Conservation (phyloP, 2,888 invertebrate species). For the Baccha elongata region DNA sequence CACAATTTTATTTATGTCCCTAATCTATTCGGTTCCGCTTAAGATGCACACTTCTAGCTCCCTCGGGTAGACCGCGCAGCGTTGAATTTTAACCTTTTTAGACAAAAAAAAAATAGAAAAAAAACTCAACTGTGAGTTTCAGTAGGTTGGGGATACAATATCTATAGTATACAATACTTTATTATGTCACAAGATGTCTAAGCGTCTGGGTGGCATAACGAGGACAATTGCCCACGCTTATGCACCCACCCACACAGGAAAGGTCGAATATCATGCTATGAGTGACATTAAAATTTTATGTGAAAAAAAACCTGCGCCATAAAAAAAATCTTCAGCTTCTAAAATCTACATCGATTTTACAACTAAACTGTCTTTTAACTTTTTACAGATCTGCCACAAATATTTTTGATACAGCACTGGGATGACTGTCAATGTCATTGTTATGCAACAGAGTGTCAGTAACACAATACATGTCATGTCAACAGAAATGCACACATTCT, state of each 20-base stretch:
- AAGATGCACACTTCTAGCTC: too few relatives aligned
- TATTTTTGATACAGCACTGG: background rate
- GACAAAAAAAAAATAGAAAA: constrained; percentile 39
- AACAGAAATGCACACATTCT: constrained; percentile 20
- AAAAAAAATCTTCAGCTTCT: background rate
- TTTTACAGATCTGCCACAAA: constrained; percentile 11
- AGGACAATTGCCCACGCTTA: constrained; percentile 39
- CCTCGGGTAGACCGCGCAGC: constrained; percentile 20
- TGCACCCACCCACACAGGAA: constrained; percentile 36
- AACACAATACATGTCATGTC: background rate
- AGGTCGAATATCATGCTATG: constrained; percentile 28
- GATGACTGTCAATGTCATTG: constrained; percentile 46
- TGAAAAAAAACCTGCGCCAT: background rate
- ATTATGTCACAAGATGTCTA: constrained; percentile 37
- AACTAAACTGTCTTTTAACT: constrained; percentile 8
- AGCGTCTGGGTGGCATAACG: constrained; percentile 46
- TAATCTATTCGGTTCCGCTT: constrained; percentile 2
- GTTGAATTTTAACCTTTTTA: constrained; percentile 17
- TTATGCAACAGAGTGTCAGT: constrained; percentile 39
- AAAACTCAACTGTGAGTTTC: constrained; percentile 27
- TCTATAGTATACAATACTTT: constrained; percentile 15
- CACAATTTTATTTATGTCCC: constrained; percentile 46
- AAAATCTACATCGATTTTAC: background rate
- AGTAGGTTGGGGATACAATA: background rate
- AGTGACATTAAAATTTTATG: background rate